Evolutionary conservation across 2,113 vertebrate genomes (phyloP).

Genomic region (Daubentonia madagascariensis): DNA sequence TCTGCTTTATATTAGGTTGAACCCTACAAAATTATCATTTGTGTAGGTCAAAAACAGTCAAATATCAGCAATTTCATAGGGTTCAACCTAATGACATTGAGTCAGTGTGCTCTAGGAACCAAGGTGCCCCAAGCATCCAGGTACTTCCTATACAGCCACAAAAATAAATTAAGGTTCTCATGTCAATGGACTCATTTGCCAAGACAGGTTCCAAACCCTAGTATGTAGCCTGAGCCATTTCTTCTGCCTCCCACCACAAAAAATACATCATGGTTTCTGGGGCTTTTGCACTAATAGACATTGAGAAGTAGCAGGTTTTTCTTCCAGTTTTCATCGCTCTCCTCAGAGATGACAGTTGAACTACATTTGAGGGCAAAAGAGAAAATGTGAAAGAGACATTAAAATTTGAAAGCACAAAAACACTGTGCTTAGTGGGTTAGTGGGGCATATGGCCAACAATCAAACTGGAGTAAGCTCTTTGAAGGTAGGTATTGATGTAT

Average conservation of each 20-base stretch:
- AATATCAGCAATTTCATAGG: not conserved
- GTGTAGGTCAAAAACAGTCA: not conserved
- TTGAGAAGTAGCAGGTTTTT: not conserved
- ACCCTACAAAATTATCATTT: not conserved
- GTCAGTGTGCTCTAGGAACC: not conserved
- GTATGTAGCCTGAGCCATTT: not conserved
- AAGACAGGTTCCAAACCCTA: not conserved
- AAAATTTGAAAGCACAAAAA: not conserved
- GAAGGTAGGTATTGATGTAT: not conserved
- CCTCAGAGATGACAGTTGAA: not conserved
- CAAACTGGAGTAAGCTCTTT: not conserved
- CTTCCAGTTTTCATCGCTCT: not conserved
- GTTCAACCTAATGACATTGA: not conserved
- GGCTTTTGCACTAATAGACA: not conserved
- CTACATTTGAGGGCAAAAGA: not conserved
- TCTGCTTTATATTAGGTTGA: conserved; percentile 12
- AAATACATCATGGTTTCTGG: not conserved
- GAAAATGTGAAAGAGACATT: not conserved
- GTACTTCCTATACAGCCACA: not conserved
- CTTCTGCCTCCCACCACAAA: not conserved
- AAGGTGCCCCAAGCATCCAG: too few relatives aligned
- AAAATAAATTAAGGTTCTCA: not conserved
- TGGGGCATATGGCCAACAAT: not conserved
- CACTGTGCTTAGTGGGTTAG: not conserved
- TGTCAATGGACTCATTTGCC: not conserved